phyloP scores from a whole-genome alignment of 2,113 vertebrate genomes.

The Malaclemys terrapin region DNA sequence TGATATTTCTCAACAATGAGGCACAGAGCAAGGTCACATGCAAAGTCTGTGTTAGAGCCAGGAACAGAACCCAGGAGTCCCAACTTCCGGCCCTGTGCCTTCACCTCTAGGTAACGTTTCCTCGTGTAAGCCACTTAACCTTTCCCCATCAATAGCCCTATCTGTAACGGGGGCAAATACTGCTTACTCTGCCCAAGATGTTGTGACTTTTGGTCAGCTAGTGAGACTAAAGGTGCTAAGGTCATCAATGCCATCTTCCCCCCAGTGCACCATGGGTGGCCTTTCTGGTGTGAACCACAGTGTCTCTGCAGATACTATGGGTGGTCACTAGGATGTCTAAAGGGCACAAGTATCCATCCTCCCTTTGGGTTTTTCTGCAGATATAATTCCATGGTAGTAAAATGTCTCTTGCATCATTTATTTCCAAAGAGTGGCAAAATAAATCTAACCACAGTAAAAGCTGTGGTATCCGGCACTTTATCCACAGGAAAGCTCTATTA shows the following conservation, averaged over 20 bases:
- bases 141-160: neutral
- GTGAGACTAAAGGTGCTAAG: neutral
- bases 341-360: neutral
- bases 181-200: neutral
- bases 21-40: neutral
- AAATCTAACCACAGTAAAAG: neutral
- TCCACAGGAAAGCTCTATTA: too few species aligned
- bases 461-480: too few species aligned
- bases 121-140: neutral
- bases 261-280: neutral
- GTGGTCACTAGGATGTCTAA: neutral
- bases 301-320: neutral
- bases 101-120: neutral
- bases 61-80: neutral
- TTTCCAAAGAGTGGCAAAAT: constrained; percentile 43
- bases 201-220: neutral
- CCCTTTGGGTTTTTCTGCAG: neutral
- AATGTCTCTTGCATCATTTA: constrained; percentile 51
- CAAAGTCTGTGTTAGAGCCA: neutral
- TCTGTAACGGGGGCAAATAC: neutral
- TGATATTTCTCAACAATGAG: too few species aligned
- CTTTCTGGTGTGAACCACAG: too few species aligned
- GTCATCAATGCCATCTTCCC: neutral
- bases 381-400: constrained; percentile 34
- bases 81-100: neutral